Conservation (phyloP, 2,888 invertebrate species). For the Morpho deidamia region DNA sequence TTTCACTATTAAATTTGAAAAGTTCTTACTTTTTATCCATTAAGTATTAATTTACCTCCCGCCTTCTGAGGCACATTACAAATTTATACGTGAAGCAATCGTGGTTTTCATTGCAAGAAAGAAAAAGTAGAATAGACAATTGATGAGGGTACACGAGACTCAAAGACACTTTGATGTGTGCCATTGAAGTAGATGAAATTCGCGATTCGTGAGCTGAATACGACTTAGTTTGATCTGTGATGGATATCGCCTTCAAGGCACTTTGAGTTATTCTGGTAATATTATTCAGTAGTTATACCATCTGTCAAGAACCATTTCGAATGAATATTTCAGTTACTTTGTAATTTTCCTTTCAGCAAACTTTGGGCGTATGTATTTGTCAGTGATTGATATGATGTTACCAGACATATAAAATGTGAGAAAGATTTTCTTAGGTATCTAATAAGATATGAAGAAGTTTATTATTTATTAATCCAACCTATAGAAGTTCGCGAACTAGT, state of each 20-base stretch:
- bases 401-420: too few species aligned
- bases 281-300: conserved; percentile 20
- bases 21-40: too few species aligned
- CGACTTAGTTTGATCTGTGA: conserved; percentile 45
- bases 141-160: conserved; percentile 50
- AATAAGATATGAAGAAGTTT: too few species aligned
- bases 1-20: too few species aligned
- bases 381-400: background rate
- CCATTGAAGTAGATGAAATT: conserved; percentile 53
- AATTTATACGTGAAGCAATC: background rate
- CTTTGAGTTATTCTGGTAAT: conserved; percentile 18
- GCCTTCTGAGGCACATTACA: background rate
- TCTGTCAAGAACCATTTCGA: conserved; percentile 14
- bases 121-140: conserved; percentile 38
- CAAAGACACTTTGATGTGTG: conserved; percentile 56
- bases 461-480: too few species aligned
- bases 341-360: background rate
- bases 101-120: background rate
- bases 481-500: too few species aligned
- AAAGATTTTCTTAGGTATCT: too few species aligned
- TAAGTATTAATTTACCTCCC: too few species aligned
- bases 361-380: background rate
- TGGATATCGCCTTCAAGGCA: conserved; percentile 30
- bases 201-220: conserved; percentile 52
- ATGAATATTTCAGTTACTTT: conserved; percentile 8